phyloP scores from a whole-genome alignment of 2,113 vertebrate genomes.

The Chaetura pelagica region DNA sequence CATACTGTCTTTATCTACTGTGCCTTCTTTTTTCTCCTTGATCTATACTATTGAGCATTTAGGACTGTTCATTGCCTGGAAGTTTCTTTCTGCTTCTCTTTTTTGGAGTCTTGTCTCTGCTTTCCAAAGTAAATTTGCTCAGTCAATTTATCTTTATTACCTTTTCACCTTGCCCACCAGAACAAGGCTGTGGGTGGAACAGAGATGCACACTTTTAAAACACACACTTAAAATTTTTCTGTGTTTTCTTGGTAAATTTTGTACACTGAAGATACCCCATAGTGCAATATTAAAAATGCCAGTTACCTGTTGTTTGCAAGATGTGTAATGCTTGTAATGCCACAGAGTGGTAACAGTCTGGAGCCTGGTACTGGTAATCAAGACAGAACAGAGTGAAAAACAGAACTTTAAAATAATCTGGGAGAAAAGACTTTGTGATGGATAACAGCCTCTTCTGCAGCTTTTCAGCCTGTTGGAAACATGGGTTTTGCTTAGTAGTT shows the following conservation, averaged over 20 bases:
- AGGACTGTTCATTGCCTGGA: neutral
- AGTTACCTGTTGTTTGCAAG: fast-evolving
- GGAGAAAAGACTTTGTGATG: neutral
- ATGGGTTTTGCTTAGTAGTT: neutral
- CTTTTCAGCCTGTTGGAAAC: neutral
- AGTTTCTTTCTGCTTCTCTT: neutral
- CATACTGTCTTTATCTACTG: neutral
- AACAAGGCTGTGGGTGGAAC: neutral
- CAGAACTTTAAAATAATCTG: neutral
- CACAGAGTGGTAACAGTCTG: neutral
- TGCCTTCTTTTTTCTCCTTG: neutral
- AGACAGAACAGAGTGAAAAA: neutral
- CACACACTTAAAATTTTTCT: neutral
- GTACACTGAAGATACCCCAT: fast-evolving
- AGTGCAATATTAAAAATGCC: neutral
- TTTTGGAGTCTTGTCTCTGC: neutral
- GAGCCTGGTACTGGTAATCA: neutral
- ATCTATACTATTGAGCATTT: neutral
- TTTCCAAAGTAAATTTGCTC: neutral
- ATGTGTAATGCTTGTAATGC: neutral
- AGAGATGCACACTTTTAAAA: neutral
- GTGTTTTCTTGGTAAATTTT: neutral
- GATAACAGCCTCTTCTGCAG: neutral
- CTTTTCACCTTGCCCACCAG: neutral
- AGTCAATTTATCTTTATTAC: neutral